A percentile compares a stretch with the other conserved stretches of the same genome.
phyloP scores from a whole-genome alignment of 2,113 vertebrate species.

The Suricata suricatta region DNA sequence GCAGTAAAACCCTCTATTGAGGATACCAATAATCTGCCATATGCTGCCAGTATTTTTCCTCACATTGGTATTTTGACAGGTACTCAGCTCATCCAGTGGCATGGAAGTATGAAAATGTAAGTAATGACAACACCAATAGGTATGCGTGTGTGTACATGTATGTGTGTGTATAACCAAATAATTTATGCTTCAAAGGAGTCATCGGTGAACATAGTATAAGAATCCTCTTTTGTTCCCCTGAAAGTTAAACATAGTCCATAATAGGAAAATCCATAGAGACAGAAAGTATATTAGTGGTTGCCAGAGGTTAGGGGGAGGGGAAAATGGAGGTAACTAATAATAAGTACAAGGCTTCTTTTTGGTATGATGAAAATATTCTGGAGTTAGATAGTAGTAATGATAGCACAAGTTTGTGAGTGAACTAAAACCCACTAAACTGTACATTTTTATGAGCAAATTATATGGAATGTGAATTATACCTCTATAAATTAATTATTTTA shows the following conservation, averaged over 20 bases:
- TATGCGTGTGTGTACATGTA: not conserved
- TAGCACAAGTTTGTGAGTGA: not conserved
- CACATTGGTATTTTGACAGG: not conserved
- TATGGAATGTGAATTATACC: not conserved
- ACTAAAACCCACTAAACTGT: slow-evolving; percentile 28
- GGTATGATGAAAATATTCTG: not conserved
- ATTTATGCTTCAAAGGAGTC: not conserved
- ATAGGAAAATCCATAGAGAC: not conserved
- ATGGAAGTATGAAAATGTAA: not conserved
- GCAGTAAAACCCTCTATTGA: not conserved
- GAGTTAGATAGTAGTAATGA: not conserved
- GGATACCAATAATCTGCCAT: not conserved
- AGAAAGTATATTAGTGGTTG: not conserved
- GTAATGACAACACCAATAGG: not conserved
- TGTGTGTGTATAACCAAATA: not conserved
- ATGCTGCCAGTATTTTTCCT: not conserved
- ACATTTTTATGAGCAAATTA: not conserved
- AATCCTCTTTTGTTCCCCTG: not conserved
- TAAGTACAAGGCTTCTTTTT: not conserved
- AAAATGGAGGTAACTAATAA: not conserved
- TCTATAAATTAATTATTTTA: not conserved
- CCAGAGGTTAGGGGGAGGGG: not conserved
- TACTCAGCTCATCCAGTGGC: not conserved
- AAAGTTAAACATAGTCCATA: not conserved
- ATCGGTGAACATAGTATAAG: not conserved